These are phyloP conservation scores for Lysandra coridon DNA, from an alignment of 2,888 invertebrate genomes.

Conservation along the genomic window DNA sequence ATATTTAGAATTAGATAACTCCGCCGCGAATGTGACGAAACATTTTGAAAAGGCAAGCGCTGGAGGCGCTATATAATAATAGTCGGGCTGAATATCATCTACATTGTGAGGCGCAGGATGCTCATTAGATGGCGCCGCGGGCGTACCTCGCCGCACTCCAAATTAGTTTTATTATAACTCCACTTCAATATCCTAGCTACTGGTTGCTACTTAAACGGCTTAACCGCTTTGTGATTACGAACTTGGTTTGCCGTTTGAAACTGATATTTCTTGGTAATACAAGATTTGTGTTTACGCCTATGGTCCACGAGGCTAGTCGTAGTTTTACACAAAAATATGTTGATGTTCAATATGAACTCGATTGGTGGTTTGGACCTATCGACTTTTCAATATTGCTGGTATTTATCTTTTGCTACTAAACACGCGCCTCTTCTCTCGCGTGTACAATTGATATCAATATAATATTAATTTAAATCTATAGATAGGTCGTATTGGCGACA, in stretches of 20 bases:
- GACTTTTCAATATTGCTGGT: too few relatives aligned
- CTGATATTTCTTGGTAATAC: neutral
- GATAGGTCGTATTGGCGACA: too few relatives aligned
- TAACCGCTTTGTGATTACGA: slow-evolving; percentile 31
- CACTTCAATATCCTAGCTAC: slow-evolving; percentile 42
- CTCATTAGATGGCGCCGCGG: slow-evolving; percentile 77
- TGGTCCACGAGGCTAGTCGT: neutral
- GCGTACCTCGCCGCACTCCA: slow-evolving; percentile 48
- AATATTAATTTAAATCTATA: too few relatives aligned
- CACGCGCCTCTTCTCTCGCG: too few relatives aligned
- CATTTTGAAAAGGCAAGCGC: slow-evolving; percentile 70
- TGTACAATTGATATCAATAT: too few relatives aligned
- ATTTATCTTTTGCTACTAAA: too few relatives aligned
- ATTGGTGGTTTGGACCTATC: too few relatives aligned
- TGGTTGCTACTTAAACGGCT: slow-evolving; percentile 39
- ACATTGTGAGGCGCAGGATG: slow-evolving; percentile 78
- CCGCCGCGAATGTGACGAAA: slow-evolving; percentile 56
- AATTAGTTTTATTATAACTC: slow-evolving; percentile 48
- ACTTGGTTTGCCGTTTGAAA: neutral
- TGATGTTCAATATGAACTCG: too few relatives aligned
- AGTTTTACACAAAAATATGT: too few relatives aligned
- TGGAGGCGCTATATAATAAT: slow-evolving; percentile 70
- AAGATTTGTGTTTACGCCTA: neutral
- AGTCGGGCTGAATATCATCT: slow-evolving; percentile 72
- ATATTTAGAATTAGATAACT: slow-evolving; percentile 57